Evolutionary conservation across 2,113 vertebrate genomes (phyloP), one percentile per base, ranked within the genome.

Genomic region (Oncorhynchus keta): DNA sequence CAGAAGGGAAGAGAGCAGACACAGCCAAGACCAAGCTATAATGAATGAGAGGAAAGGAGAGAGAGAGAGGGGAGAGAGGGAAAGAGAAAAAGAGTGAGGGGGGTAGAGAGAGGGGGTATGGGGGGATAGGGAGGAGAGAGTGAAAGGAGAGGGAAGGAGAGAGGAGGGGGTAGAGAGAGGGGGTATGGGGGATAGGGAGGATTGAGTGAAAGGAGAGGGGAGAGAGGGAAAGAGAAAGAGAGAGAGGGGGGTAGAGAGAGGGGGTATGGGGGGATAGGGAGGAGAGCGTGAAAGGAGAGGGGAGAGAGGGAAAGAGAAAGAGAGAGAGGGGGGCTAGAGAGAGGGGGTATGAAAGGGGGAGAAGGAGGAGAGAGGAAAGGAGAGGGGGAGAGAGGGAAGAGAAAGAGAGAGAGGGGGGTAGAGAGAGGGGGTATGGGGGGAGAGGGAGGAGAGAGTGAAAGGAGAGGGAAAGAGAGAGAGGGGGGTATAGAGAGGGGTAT

Each of bases 11-110:
- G 86, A 86, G 90, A 88, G 87, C 83, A 81, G 87, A 79, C 84
- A 35, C 86, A 91, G 91, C 92, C 92, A 95, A 94, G 94, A 92
- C 92, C 72, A 86, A 73, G 64, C 86, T 68, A 93, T 93, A 92
- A 95, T 92, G 93, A 93, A 95, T 91, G 91, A 79, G 86, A 89
- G 88, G 91, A 87, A 85, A 91, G 83, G 83, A 83, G 81, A 77
- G 83, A 66, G 82, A 73, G 81, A 75, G 72, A 82, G 76, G 16
- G 74, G 78, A 85, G 74, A 75, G n/a, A 16, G 81, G n/a, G 75
- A 61, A 67, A 77, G 75, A 30, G 64, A 16, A 28, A 65, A 24
- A 30, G 30, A 30, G 30, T 4, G n/a, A 9, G 22, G 22, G 66
- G 18, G 16, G 20, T 20, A 39, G 67, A 70, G 13, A 24, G 51